These are phyloP conservation scores for Tipula confusa DNA, from an alignment of 2,888 invertebrate species.

Conservation along the genomic window DNA sequence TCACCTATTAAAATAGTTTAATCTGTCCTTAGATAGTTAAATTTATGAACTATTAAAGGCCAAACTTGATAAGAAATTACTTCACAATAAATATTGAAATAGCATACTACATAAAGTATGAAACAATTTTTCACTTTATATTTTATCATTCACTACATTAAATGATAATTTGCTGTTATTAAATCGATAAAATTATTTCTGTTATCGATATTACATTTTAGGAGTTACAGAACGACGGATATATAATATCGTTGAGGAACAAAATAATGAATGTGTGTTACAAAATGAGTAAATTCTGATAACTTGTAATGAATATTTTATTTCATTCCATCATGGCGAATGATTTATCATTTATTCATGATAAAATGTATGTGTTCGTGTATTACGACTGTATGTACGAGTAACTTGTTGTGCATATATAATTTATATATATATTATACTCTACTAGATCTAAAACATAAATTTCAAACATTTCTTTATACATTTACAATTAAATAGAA, in stretches of 20 bases:
- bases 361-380: background rate
- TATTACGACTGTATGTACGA: background rate
- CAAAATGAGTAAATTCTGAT: background rate
- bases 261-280: constrained; percentile 12
- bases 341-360: background rate
- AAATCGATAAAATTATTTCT: background rate
- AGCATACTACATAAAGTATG: too few relatives aligned
- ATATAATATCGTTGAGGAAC: background rate
- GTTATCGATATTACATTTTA: background rate
- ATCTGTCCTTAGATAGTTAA: too few relatives aligned
- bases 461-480: background rate
- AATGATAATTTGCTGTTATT: background rate
- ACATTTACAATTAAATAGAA: background rate
- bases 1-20: too few relatives aligned
- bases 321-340: background rate
- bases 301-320: constrained; percentile 12
- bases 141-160: background rate
- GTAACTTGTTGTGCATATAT: background rate
- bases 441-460: too few relatives aligned
- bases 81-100: too few relatives aligned
- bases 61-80: too few relatives aligned
- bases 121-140: background rate
- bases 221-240: background rate
- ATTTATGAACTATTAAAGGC: too few relatives aligned
- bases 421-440: background rate